Base-by-base conservation (phyloP, 1,140 invertebrate genomes). In the Drosophila trapezifrons region DNA sequence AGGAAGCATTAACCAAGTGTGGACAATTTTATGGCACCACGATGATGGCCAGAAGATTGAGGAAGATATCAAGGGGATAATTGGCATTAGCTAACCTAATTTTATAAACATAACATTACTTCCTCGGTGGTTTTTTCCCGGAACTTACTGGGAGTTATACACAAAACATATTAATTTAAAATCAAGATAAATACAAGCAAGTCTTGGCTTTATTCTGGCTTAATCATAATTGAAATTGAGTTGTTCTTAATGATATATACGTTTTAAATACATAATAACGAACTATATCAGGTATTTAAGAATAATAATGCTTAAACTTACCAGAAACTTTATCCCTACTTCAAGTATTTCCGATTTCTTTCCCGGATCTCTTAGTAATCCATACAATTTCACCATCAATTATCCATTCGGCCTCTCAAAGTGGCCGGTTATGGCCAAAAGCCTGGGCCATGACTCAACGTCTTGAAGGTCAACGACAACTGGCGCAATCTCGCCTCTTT, bases 401-500 rank as follows among this genome's bases (percentile, higher is more conserved):
- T 46, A 46, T 58, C 54, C 37, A 55, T 57, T 52, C 60, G 66
- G 52, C 60, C 74, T 57, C 37, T 32, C 65, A 49, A 58, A 51
- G 65, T 46, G 22, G 29, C 42, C 54, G 12, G 73, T 58, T 73
- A 80, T 79, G 78, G 73, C 76, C 77, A 65, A 58, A 63, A 51
- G 52, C 40, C 46, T 59, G 27, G 49, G 43, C 49, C 64, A 67
- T 87, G 83, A 87, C 57, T 87, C 83, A 87, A 78, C 67, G 15
- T 42, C 52, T 40, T 58, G 83, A 87, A 87, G 83, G 84, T 87
- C 84, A 76, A 83, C 83, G 76, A 77, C 83, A 37, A 54, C 18
- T 80, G 71, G 62, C 70, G 60, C 76, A 73, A 59, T 73, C 78
- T 60, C 51, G 73, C 38, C 59, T 54, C 74, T 74, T 80, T 89